Base-by-base conservation (phyloP, 2,888 invertebrate genomes). In the Lordiphosa andalusiaca region DNA sequence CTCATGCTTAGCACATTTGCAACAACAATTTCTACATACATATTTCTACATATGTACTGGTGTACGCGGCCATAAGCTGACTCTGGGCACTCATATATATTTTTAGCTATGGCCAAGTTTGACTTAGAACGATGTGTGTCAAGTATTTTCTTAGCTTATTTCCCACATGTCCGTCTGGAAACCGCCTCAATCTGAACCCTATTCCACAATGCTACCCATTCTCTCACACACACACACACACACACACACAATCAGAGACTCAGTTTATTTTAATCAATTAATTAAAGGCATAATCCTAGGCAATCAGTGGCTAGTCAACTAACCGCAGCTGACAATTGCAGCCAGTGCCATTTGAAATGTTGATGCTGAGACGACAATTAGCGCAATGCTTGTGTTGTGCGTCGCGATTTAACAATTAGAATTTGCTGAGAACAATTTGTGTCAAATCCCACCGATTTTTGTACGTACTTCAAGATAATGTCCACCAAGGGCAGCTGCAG, bases 311-410 rank as follows among this genome's bases (percentile, higher is more conserved):
- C 21, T 40, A 58, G 42, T 42, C 56, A 25, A 39, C 33, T 39
- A 37, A 16, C 38, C 3, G 5, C 6, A 37, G 48, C 54, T 48
- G 46, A 53, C 46, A 53, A 16, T 52, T 16, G 57, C 67, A 48
- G 58, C 65, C 71, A 85, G 84, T 85, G 68, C 67, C 58, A 73
- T 64, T 73, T 60, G 75, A 69, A 86, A 83, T 85, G 85, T 67
- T 64, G 69, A 69, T 77, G 85, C 70, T 61, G 67, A 67, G 63
- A 69, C 68, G 86, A 75, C 85, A 82, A 85, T 84, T 83, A 83
- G 85, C 67, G 60, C 46, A 56, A 66, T 49, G 38, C 59, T 53
- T 56, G 57, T 40, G 12, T 51, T 39, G 46, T 46, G 54, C 37
- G 33, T 44, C 41, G 46, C 47, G 25, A 48, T 36, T 12, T 12